phyloP scores from a whole-genome alignment of 2,888 invertebrate genomes.

The Slavum lentiscoides region DNA sequence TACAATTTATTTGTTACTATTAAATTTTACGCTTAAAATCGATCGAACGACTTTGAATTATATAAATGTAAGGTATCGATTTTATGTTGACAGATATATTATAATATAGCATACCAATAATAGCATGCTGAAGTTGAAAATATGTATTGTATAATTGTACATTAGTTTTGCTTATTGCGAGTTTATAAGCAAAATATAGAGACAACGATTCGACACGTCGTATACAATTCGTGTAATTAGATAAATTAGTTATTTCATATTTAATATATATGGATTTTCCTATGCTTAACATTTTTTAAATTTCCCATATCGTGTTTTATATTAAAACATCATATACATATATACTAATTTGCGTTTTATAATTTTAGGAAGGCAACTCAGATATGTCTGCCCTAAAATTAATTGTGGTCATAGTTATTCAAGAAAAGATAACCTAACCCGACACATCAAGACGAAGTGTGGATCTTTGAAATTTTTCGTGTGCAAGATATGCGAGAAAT shows the following conservation, averaged over 20 bases:
- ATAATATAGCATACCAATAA: too few species aligned
- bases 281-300: background rate
- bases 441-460: constrained; percentile 61
- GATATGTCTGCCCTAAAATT: constrained; percentile 47
- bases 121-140: background rate
- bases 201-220: background rate
- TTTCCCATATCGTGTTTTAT: background rate
- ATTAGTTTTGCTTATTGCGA: too few species aligned
- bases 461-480: constrained; percentile 61
- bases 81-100: too few species aligned
- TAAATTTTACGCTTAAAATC: too few species aligned
- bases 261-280: background rate
- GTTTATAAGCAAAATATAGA: background rate
- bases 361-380: constrained; percentile 4
- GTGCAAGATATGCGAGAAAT: constrained; percentile 60
- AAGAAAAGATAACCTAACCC: constrained; percentile 59
- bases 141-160: background rate
- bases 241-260: background rate
- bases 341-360: constrained; percentile 2
- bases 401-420: constrained; percentile 57
- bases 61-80: too few species aligned
- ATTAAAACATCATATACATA: background rate
- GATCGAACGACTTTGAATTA: too few species aligned
- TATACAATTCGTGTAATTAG: background rate
- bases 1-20: too few species aligned